Evolutionary conservation across 2,888 invertebrate species (phyloP).

Genomic region (Apamea crenata): DNA sequence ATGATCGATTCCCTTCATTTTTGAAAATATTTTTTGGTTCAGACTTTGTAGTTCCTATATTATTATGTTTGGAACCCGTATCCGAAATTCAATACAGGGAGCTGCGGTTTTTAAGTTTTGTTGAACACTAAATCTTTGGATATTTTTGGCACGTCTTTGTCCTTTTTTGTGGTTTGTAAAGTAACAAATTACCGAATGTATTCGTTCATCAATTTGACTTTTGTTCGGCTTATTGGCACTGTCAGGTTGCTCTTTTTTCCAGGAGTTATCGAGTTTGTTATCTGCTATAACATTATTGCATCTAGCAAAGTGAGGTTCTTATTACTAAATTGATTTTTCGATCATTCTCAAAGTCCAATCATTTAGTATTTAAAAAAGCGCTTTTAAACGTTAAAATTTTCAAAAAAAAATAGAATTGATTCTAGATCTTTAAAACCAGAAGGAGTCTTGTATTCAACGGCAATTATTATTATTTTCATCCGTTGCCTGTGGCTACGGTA

Average conservation of each 20-base stretch:
- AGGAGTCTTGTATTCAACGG: neutral
- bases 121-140: constrained; percentile 36
- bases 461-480: neutral
- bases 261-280: neutral
- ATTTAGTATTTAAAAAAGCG: too few relatives aligned
- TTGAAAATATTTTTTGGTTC: constrained; percentile 24
- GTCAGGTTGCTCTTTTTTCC: neutral
- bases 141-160: constrained; percentile 24
- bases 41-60: neutral
- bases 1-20: constrained; percentile 31
- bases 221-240: constrained; percentile 10
- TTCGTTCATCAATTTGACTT: neutral
- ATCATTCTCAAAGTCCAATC: neutral
- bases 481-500: too few relatives aligned
- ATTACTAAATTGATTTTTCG: neutral
- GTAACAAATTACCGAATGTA: constrained; percentile 32
- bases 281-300: too few relatives aligned
- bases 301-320: neutral
- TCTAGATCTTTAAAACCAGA: neutral
- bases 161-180: constrained; percentile 41
- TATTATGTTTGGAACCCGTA: constrained; percentile 58
- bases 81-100: constrained; percentile 62
- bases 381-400: too few relatives aligned
- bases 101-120: constrained; percentile 61
- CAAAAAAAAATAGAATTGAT: too few relatives aligned